phyloP scores from a whole-genome alignment of 2,888 invertebrate genomes.

The Tenthredo scrophulariae region DNA sequence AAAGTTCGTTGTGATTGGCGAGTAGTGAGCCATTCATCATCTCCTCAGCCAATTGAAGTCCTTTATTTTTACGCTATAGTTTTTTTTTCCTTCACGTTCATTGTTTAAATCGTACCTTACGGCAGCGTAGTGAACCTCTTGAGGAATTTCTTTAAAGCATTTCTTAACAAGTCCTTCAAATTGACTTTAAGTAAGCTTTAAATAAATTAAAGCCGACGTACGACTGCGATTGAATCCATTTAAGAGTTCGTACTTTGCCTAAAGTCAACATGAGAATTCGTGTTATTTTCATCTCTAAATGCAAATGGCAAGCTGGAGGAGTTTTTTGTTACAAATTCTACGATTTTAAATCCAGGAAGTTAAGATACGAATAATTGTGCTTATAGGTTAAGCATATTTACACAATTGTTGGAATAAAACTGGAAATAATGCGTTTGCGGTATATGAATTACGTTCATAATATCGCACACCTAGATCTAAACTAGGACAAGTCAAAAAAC shows the following conservation, averaged over 20 bases:
- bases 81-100: not conserved
- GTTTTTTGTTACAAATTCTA: not conserved
- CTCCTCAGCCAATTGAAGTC: not conserved
- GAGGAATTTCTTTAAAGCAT: not conserved
- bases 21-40: not conserved
- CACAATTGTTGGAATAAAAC: not conserved
- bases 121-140: not conserved
- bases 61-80: not conserved
- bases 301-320: not conserved
- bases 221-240: not conserved
- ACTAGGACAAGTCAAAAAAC: no score
- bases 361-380: not conserved
- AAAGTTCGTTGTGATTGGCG: not conserved
- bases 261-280: not conserved
- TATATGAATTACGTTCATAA: constrained; percentile 1
- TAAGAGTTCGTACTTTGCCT: no score
- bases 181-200: not conserved
- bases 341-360: not conserved
- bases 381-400: constrained; percentile 3
- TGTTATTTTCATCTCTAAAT: not conserved
- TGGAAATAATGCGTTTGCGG: not conserved
- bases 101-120: not conserved
- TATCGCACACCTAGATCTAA: no score
- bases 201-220: not conserved
- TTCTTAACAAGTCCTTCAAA: not conserved